Conservation (phyloP, 2,797 vertebrate species). For the Lemur catta region DNA sequence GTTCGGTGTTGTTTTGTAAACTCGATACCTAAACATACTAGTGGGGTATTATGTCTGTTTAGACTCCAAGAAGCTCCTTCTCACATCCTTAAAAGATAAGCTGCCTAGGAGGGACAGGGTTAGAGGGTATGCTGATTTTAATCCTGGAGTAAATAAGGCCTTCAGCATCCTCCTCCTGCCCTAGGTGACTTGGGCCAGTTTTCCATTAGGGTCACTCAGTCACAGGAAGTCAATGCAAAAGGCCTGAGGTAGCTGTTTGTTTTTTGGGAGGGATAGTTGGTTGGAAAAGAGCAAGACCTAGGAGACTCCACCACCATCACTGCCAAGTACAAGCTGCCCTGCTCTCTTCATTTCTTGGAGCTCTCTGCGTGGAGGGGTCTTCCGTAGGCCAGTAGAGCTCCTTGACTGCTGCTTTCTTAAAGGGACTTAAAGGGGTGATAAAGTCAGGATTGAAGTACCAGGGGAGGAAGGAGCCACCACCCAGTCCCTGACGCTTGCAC, state of each 20-base stretch:
- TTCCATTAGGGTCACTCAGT: background rate
- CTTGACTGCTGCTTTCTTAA: background rate
- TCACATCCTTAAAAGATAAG: conserved; percentile 46
- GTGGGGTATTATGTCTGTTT: conserved; percentile 34
- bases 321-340: background rate
- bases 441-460: background rate
- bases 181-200: conserved; percentile 13
- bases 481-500: too few species aligned
- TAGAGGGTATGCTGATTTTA: background rate
- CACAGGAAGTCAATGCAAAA: background rate
- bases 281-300: background rate
- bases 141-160: background rate
- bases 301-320: background rate
- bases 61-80: conserved; percentile 5
- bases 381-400: background rate
- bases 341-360: background rate
- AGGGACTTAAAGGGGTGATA: background rate
- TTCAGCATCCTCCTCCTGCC: background rate
- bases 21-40: conserved; percentile 46
- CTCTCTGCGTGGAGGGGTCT: conserved; percentile 28
- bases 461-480: background rate
- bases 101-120: background rate
- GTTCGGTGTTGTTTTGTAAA: conserved; percentile 5
- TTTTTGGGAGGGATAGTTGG: background rate
- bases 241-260: background rate